These are phyloP conservation scores for Tichodroma muraria DNA, from an alignment of 2,113 vertebrate species.

Conservation along the genomic window DNA sequence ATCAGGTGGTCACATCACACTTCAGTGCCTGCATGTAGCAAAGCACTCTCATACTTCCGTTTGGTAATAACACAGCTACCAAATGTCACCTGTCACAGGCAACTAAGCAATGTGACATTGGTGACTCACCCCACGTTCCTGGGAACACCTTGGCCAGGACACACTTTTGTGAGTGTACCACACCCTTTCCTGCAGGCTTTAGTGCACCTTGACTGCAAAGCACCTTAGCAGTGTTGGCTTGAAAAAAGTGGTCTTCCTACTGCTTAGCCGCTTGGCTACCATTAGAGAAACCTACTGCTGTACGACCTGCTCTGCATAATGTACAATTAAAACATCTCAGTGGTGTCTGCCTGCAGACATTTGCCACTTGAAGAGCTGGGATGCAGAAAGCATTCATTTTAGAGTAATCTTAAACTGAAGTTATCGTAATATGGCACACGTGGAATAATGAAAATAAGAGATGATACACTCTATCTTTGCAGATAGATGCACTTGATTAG, in stretches of 20 bases:
- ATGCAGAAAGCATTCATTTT: neutral
- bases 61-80: neutral
- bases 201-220: neutral
- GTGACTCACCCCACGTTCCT: neutral
- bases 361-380: neutral
- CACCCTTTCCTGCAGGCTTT: slow-evolving; percentile 7
- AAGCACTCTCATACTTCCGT: neutral
- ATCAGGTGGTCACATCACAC: neutral
- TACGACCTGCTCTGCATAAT: accelerated
- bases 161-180: neutral
- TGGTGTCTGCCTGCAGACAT: neutral
- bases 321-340: neutral
- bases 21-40: neutral
- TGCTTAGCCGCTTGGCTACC: neutral
- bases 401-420: neutral
- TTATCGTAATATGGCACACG: neutral
- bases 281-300: neutral
- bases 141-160: slow-evolving; percentile 18
- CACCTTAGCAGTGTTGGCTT: neutral
- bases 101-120: neutral
- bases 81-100: neutral
- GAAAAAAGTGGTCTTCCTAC: neutral
- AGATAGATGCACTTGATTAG: neutral
- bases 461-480: neutral
- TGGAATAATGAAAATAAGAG: neutral